Base-by-base conservation (phyloP, 1,140 invertebrate species). In the Drosophila rufa region DNA sequence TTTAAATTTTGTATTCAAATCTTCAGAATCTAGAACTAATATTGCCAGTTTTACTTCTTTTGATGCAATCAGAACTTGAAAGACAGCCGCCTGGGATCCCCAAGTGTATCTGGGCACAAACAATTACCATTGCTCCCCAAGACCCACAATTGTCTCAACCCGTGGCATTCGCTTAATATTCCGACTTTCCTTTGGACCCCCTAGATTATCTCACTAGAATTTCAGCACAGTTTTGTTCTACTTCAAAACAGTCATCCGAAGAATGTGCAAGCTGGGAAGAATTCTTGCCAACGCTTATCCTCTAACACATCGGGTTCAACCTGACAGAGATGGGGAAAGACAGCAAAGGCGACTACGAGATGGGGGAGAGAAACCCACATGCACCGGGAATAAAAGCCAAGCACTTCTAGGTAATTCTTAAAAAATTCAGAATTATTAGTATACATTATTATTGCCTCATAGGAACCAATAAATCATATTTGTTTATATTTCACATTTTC, bases 181-280 rank as follows among this genome's bases (percentile, higher is more conserved):
- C 38, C n/a, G n/a, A 59, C 69, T 73, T 73, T 73, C 53, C 53
- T 50, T 73, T 36, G 45, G 43, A 43, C 36, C 14, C 40, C 53
- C 27, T 42, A 73, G 69, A 73, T 73, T 73, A 73, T 73, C 67
- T 58, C 53, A 22, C 69, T 38, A 38, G 38, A 50, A 71, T 73
- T 73, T 71, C 45, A 36, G 69, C 69, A 11, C 53, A 73, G 69
- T 50, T 73, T 71, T 73, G 69, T 71, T 71, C 69, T 57, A 73
- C 45, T 73, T 73, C 51, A 58, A 22, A 59, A 42, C 19, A 57
- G 66, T 42, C 69, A 73, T 59, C 42, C 69, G 38, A 70, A 43
- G 69, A 71, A 71, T 71, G 68, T 71, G 68, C 69, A 42, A 73
- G 36, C 53, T 38, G n/a, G 40, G 45, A 73, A 42, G 61, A 70